Evolutionary conservation across 2,797 vertebrate genomes (phyloP).

Genomic region (Microctenopoma steveboyesi): DNA sequence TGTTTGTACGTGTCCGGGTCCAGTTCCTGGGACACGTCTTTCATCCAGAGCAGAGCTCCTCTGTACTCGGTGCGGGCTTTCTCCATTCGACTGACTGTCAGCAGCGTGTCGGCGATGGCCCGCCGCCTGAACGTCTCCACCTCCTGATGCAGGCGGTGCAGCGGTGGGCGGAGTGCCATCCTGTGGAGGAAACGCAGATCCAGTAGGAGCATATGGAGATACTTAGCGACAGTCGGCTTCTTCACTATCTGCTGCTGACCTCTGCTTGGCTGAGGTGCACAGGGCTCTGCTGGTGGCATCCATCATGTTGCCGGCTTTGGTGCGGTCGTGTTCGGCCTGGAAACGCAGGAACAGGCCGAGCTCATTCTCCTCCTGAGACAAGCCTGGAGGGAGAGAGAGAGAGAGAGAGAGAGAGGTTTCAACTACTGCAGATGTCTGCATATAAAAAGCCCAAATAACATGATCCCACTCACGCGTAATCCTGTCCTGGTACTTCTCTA

Average conservation of each 20-base stretch:
- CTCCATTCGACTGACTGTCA: constrained; percentile 89
- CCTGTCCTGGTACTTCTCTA: constrained; percentile 87
- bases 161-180: constrained; percentile 83
- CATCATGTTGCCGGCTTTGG: constrained; percentile 88
- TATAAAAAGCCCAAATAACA: background rate
- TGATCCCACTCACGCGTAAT: constrained; percentile 82
- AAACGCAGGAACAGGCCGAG: constrained; percentile 86
- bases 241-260: constrained; percentile 62
- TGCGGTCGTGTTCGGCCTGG: constrained; percentile 86
- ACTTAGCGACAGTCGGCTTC: background rate
- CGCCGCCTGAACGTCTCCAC: constrained; percentile 87
- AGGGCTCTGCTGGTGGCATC: constrained; percentile 87
- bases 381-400: constrained; percentile 61
- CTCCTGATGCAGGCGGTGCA: constrained; percentile 88
- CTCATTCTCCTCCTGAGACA: constrained; percentile 90
- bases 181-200: constrained; percentile 37
- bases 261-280: constrained; percentile 88
- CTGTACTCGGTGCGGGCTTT: constrained; percentile 87
- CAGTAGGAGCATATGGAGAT: background rate
- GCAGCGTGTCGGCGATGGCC: constrained; percentile 84
- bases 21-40: constrained; percentile 87
- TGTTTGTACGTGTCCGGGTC: constrained; percentile 91
- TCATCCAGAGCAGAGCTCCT: constrained; percentile 89
- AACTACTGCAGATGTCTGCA: background rate
- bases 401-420: background rate